A percentile compares a stretch with the other conserved stretches of the same genome.
Evolutionary conservation across 2,113 vertebrate species (phyloP).

Genomic region (Erythrocercus mccallii): DNA sequence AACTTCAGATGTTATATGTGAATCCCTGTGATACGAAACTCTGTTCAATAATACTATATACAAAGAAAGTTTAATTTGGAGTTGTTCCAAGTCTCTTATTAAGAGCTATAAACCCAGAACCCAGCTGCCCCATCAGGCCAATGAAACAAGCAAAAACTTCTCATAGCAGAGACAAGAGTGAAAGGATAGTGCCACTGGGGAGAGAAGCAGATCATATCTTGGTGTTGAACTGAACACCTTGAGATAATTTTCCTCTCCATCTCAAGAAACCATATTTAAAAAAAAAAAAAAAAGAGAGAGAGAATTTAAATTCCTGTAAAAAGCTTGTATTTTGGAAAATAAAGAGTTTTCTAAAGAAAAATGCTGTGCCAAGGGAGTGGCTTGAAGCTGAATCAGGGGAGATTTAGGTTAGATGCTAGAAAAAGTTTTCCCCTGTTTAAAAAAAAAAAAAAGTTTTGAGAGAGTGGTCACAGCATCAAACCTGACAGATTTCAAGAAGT

Average conservation of each 20-base stretch:
- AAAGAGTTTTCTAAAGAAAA: not conserved
- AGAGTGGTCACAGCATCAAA: not conserved
- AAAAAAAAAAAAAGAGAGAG: too few species aligned
- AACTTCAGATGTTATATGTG: not conserved
- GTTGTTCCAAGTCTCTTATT: not conserved
- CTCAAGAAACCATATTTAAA: not conserved
- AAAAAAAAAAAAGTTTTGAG: not conserved
- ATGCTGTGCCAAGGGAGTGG: not conserved
- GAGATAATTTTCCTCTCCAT: not conserved
- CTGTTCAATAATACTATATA: not conserved
- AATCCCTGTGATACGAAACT: not conserved
- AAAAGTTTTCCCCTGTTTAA: not conserved
- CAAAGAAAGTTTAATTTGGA: constrained; percentile 20
- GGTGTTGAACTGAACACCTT: not conserved
- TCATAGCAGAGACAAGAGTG: not conserved
- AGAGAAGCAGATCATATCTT: not conserved
- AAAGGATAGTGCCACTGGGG: not conserved
- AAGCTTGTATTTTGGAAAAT: not conserved
- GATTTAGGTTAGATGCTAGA: not conserved
- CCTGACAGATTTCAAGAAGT: not conserved
- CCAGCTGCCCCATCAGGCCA: not conserved
- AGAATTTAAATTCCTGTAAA: not conserved
- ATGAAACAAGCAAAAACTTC: not conserved
- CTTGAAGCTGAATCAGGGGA: not conserved
- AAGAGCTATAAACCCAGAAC: not conserved